Evolutionary conservation across 35 echinoderm and acorn worm species (phyloP).

Genomic region (Ptychodera flava): DNA sequence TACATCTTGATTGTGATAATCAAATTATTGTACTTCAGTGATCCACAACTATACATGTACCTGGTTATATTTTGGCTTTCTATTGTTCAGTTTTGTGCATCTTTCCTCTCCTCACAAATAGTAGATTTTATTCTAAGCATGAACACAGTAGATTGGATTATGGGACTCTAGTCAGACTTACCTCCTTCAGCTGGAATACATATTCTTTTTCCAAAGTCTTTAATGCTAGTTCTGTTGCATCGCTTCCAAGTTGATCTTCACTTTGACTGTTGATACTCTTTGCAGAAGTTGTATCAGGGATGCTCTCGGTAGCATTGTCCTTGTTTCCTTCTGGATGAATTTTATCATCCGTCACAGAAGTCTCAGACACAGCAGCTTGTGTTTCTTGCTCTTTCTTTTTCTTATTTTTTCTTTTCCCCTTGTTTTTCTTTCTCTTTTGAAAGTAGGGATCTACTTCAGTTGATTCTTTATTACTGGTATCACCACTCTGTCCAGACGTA

Average conservation of each 20-base stretch:
- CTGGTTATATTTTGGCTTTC: no score
- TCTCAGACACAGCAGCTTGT: no score
- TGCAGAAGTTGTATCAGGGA: neutral
- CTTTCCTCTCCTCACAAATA: no score
- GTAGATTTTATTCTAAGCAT: no score
- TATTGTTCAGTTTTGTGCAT: no score
- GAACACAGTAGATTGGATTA: no score
- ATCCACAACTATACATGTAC: no score
- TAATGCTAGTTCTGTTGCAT: neutral
- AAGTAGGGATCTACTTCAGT: neutral
- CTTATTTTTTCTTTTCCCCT: neutral
- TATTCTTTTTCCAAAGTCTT: constrained; percentile 15
- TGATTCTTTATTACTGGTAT: no score
- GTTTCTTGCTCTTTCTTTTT: neutral
- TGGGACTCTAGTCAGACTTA: no score
- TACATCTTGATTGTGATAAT: no score
- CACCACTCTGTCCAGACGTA: no score
- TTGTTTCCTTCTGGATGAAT: neutral
- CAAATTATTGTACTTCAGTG: no score
- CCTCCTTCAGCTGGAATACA: constrained; percentile 14
- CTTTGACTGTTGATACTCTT: neutral
- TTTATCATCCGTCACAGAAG: neutral
- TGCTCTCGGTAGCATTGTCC: neutral
- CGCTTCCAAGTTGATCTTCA: neutral
- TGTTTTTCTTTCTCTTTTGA: neutral